These are phyloP conservation scores for Neodiprion lecontei DNA, from an alignment of 1,140 invertebrate genomes.

Conservation along the genomic window DNA sequence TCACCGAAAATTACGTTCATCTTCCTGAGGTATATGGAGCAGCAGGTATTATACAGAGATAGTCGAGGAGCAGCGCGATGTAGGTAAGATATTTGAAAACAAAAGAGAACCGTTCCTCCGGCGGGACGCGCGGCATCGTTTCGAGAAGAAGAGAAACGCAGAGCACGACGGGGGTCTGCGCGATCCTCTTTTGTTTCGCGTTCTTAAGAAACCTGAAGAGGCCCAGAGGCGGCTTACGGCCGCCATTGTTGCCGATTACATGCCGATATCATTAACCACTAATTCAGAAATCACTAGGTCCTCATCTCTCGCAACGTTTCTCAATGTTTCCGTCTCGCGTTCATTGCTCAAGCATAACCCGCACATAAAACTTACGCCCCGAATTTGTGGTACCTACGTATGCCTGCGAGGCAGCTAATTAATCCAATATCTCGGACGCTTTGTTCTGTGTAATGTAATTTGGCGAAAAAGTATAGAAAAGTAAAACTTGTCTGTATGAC, in stretches of 20 bases:
- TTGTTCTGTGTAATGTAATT: too few relatives aligned
- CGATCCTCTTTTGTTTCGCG: conserved; percentile 32
- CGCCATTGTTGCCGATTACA: conserved; percentile 31
- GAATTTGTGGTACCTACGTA: too few relatives aligned
- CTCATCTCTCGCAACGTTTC: background rate
- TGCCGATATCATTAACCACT: conserved; percentile 30
- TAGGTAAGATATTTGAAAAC: conserved; percentile 7
- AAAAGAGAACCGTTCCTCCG: background rate
- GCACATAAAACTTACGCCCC: too few relatives aligned
- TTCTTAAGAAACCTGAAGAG: conserved; percentile 21
- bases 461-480: too few relatives aligned
- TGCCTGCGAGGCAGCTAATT: too few relatives aligned
- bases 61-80: background rate
- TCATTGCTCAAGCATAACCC: too few relatives aligned
- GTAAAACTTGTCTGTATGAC: too few relatives aligned
- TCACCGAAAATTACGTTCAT: background rate
- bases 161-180: conserved; percentile 21
- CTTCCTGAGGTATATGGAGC: background rate
- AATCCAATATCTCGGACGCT: too few relatives aligned
- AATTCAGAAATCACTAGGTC: background rate
- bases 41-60: background rate
- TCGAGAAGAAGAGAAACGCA: conserved; percentile 4
- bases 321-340: background rate
- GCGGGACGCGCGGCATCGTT: background rate
- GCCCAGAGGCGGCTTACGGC: background rate